Percentiles rank a stretch among this genome's conserved stretches.
These are phyloP conservation scores for Gorsachius goisagi DNA, from an alignment of 2,113 vertebrate genomes.

Conservation along the genomic window DNA sequence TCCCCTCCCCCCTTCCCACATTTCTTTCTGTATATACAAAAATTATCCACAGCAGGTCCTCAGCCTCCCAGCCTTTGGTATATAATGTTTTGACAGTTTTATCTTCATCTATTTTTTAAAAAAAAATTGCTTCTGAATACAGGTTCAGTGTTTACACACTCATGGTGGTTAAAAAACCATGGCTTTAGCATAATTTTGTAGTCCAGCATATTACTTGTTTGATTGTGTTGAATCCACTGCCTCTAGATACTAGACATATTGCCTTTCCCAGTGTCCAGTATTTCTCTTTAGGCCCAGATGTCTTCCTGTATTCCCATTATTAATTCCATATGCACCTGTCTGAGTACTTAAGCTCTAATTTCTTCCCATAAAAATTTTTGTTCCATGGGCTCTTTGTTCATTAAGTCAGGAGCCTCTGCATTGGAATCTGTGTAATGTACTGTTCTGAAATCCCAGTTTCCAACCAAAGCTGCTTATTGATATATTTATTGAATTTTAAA, in stretches of 20 bases:
- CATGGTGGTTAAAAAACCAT: rapidly evolving
- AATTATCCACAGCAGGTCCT: neutral
- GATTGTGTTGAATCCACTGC: neutral
- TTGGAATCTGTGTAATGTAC: neutral
- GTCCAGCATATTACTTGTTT: neutral
- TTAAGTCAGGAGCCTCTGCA: neutral
- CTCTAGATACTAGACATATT: neutral
- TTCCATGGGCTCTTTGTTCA: neutral
- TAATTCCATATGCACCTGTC: neutral
- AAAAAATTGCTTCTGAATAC: neutral
- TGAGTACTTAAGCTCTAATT: neutral
- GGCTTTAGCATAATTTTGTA: neutral
- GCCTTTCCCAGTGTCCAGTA: neutral
- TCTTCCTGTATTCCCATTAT: neutral
- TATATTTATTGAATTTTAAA: neutral
- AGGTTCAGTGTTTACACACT: neutral
- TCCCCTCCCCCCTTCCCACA: rapidly evolving
- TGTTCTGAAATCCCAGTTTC: neutral
- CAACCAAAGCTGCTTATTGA: neutral
- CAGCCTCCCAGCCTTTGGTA: neutral
- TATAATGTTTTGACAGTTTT: neutral
- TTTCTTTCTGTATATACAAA: neutral
- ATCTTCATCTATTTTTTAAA: neutral
- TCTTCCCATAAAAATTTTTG: neutral
- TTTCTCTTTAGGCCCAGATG: neutral